These are phyloP conservation scores for Crocodylus rhombifer DNA, from an alignment of 2,797 vertebrate species.

Conservation along the genomic window DNA sequence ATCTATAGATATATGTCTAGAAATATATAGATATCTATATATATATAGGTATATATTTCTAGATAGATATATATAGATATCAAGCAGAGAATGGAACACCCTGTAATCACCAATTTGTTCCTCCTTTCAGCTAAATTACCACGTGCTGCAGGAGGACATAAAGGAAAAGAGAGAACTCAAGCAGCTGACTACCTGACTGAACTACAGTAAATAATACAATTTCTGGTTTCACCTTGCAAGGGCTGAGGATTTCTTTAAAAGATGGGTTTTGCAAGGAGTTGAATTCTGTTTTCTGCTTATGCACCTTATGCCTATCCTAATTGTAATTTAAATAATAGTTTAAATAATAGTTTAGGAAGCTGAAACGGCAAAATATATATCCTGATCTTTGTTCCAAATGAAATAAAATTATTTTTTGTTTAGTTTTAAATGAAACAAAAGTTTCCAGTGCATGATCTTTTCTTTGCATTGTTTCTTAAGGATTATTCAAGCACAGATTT, in stretches of 20 bases:
- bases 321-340: neutral
- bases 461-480: neutral
- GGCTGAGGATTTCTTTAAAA: neutral
- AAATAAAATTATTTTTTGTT: neutral
- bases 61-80: too few species aligned
- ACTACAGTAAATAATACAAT: neutral
- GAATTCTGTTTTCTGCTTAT: neutral
- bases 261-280: rapidly evolving
- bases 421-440: too few species aligned
- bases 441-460: neutral
- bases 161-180: neutral
- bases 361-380: neutral
- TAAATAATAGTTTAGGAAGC: neutral
- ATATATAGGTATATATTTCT: too few species aligned
- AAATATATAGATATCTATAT: too few species aligned
- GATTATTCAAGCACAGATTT: neutral
- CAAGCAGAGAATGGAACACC: neutral
- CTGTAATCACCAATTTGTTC: neutral
- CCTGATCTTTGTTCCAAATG: neutral
- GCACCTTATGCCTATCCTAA: neutral
- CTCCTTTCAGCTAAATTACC: neutral
- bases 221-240: neutral
- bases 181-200: neutral
- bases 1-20: too few species aligned
- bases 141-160: neutral